phyloP scores from a whole-genome alignment of 1,140 invertebrate species.

The Tenebrio molitor region DNA sequence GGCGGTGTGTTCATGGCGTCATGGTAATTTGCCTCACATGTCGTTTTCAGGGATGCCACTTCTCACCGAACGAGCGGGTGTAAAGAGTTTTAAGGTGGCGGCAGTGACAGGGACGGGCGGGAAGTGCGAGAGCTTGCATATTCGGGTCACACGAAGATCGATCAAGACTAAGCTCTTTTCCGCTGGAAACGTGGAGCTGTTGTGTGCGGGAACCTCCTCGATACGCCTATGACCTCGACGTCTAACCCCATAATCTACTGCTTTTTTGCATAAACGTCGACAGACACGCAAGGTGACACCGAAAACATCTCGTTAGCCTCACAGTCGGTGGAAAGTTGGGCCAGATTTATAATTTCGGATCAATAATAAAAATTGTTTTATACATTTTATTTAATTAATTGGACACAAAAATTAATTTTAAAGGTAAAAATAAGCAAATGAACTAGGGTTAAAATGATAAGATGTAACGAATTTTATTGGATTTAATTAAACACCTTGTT shows the following conservation, averaged over 20 bases:
- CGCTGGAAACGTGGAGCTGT: conserved; percentile 33
- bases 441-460: no score
- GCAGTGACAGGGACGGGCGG: conserved; percentile 12
- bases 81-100: conserved; percentile 32
- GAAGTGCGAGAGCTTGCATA: conserved; percentile 36
- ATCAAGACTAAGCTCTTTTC: conserved; percentile 37
- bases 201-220: conserved; percentile 14
- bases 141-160: conserved; percentile 43
- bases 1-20: conserved; percentile 31
- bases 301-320: background rate
- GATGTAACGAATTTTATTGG: no score
- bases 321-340: no score
- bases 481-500: no score
- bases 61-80: conserved; percentile 17
- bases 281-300: background rate
- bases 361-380: no score
- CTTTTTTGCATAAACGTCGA: background rate
- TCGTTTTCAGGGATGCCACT: conserved; percentile 32
- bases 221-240: conserved; percentile 30
- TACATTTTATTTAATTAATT: no score
- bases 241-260: conserved; percentile 11
- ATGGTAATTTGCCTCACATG: conserved; percentile 32
- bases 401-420: no score
- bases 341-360: no score
- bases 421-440: no score